Evolutionary conservation across 2,888 invertebrate species (phyloP), one percentile per base, ranked within the genome.

Genomic region (Xylophagus ater): DNA sequence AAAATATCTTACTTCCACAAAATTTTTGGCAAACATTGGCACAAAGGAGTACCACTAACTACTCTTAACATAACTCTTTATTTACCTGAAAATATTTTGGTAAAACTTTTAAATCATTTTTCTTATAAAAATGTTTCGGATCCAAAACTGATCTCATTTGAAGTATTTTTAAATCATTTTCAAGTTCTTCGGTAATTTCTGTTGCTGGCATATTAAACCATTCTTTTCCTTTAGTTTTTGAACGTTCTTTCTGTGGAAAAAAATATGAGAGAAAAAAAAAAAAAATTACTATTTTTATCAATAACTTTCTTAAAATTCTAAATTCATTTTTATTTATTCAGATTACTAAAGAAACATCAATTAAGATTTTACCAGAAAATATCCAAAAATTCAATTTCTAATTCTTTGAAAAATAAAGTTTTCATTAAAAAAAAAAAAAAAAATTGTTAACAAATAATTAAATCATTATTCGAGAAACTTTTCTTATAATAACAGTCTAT

Each of bases 121-220:
- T 85, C 63, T 94, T 94, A 67, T 96, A 97, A 66, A 94, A 96
- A 49, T 80, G 81, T 60, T 93, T 93, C 0, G 93, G 88, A 67
- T 97, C 84, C 9, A 96, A 65, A 1, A 76, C 86, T 0, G 87
- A 84, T 52, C 97, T 76, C 93, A 97, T 93, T 66, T 88, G 83
- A 2, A 98, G 67, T 9, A 94, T 69, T 66, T 86, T 78, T 9
- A 98, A 68, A 62, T 97, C 94, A 55, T 81, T 81, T 61, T 81
- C 82, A 32, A 83, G 66, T 59, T 94, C 92, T 19, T 88, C 84
- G 0, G 89, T 93, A 51, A 94, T 60, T 62, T 94, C 92, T 10
- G 87, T 80, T 0, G 88, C 87, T 9, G 83, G 80, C 67, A 97
- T 68, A 58, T 89, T 75, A 61, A 79, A 96, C 97, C 97, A 98